Evolutionary conservation across 2,113 vertebrate species (phyloP).

Genomic region (Herpailurus yagouaroundi): DNA sequence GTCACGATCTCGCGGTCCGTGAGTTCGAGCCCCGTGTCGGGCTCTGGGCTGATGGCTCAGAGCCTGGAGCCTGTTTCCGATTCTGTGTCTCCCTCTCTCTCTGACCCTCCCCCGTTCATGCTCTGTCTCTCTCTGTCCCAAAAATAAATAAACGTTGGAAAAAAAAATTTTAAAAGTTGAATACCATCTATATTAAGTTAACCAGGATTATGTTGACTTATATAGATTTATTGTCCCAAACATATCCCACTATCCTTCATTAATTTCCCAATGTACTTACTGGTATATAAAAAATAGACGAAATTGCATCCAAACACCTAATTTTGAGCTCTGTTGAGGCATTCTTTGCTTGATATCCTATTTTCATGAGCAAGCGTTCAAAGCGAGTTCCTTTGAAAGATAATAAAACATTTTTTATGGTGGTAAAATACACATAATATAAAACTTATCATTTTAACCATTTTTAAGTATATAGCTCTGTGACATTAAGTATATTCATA

Average conservation of each 20-base stretch:
- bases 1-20: too few relatives aligned
- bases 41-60: too few relatives aligned
- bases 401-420: constrained; percentile 37
- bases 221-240: neutral
- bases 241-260: neutral
- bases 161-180: neutral
- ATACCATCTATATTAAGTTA: neutral
- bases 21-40: too few relatives aligned
- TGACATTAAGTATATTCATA: neutral
- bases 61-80: too few relatives aligned
- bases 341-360: constrained; percentile 90
- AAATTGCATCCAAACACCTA: constrained; percentile 93
- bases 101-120: too few relatives aligned
- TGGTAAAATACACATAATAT: neutral
- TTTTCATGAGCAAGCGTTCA: constrained; percentile 86
- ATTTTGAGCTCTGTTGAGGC: constrained; percentile 91
- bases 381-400: constrained; percentile 87
- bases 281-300: constrained; percentile 91
- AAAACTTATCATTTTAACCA: neutral
- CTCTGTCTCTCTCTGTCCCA: too few relatives aligned
- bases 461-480: neutral
- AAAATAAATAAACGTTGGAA: too few relatives aligned
- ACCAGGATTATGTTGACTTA: neutral
- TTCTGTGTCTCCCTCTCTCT: too few relatives aligned
- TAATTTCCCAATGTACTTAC: constrained; percentile 83